Base-by-base conservation (phyloP, 2,797 vertebrate species). In the Mus spretus region DNA sequence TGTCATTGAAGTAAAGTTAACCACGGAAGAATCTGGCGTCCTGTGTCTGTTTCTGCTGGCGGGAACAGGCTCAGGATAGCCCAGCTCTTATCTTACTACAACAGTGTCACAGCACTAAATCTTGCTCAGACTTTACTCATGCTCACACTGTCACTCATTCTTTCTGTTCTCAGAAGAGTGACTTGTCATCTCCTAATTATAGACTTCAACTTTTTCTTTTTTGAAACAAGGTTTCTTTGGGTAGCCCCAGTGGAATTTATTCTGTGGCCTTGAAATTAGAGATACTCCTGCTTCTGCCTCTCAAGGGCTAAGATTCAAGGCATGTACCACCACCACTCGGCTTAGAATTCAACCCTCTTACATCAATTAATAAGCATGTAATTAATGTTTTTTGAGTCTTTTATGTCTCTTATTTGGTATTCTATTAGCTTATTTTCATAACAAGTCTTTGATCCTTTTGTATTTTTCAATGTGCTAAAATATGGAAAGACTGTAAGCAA, bases 51-150 rank as follows among this genome's bases (percentile, higher is more conserved):
- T n/a, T n/a, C n/a, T n/a, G n/a, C n/a, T n/a, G n/a, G n/a, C n/a
- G n/a, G n/a, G n/a, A n/a, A n/a, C n/a, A n/a, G n/a, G n/a, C n/a
- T n/a, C n/a, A n/a, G n/a, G n/a, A n/a, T 47, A 78, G 26, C 47
- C 22, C 4, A 15, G 9, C 5, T 7, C 26, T 26, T 1, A 1
- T 4, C 26, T 3, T 40, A 31, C 15, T 8, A 47, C 12, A 15
- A 26, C 0, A 2, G 26, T 1, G 34, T 92, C 59, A 31, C n/a
- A 55, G 61, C 50, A 57, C 44, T 55, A 1, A 28, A 14, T 20
- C 7, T 26, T 50, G 47, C 31, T 82, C 8, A 19, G 20, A 24
- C 31, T n/a, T 31, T 28, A 67, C 17, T 67, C 22, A 47, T 3
- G 37, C 26, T 34, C 3, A 7, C 57, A 24, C 80, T 90, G 53